phyloP scores from a whole-genome alignment of 1,140 invertebrate species.

The Maniola jurtina region DNA sequence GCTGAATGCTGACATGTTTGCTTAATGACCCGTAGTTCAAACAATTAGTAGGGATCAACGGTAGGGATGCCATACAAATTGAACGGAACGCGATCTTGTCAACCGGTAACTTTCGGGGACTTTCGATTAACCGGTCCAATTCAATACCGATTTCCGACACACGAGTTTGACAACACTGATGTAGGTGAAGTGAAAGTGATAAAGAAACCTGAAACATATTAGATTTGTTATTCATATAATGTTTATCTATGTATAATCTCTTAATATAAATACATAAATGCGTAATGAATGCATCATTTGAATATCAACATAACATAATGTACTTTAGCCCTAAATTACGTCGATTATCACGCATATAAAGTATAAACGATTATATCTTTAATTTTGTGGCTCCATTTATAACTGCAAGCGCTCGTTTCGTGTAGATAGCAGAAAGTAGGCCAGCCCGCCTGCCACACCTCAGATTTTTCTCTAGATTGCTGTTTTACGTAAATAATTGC shows the following conservation, averaged over 20 bases:
- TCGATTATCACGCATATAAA: background rate
- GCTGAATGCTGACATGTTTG: background rate
- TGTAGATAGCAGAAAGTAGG: slow-evolving; percentile 35
- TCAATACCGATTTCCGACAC: slow-evolving; percentile 11
- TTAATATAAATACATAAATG: too few species aligned
- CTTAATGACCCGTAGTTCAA: background rate
- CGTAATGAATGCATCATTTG: background rate
- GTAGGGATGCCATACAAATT: background rate
- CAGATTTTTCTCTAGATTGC: slow-evolving; percentile 26
- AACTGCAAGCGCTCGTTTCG: slow-evolving; percentile 18
- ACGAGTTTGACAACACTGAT: slow-evolving; percentile 26
- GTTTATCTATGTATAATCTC: too few species aligned
- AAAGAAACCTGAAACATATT: slow-evolving; percentile 16
- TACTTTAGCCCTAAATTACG: background rate
- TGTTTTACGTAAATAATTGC: slow-evolving; percentile 22
- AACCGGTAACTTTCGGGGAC: slow-evolving; percentile 19
- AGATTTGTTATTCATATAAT: slow-evolving; percentile 8
- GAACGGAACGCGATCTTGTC: slow-evolving; percentile 13
- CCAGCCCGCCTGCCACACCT: slow-evolving; percentile 30
- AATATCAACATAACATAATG: background rate
- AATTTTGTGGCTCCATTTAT: slow-evolving; percentile 21
- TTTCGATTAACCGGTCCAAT: slow-evolving; percentile 23
- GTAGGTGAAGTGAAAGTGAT: slow-evolving; percentile 39
- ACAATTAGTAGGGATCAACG: background rate
- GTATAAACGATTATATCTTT: slow-evolving; percentile 13